Base-by-base conservation (phyloP, 2,888 invertebrate species). In the Zhuqinia jingwanae region DNA sequence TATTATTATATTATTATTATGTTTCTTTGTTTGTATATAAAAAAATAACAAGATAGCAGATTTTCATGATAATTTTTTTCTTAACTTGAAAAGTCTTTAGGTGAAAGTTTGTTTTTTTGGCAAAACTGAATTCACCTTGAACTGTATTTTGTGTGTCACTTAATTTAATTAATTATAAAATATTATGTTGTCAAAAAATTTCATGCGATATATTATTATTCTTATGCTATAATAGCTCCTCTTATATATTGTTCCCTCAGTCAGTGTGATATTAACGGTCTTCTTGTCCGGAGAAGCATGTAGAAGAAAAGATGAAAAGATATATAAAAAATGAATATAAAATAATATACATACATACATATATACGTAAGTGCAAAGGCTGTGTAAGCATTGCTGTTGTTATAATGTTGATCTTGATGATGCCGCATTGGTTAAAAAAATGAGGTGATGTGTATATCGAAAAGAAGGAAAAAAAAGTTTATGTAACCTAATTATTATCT, bases 221-320 rank as follows among this genome's bases (percentile, higher is more conserved):
- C 22, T 68, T 45, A 68, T 45, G 68, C 75, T 63, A 27, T 36
- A n/a, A 65, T 36, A 65, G 58, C 45, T 45, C 25, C 27, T 30
- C 45, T 80, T n/a, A 42, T 80, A 36, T n/a, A 42, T 76, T 68
- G 70, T 42, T 73, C 60, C 81, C 60, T 73, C 58, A 81, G 81
- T 81, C 81, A 81, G 81, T 81, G 81, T 81, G 81, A 81, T 81
- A 79, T 63, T 79, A 79, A 65, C 56, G 47, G 25, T 79, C 79
- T 73, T 80, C 80, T 80, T 56, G 65, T 36, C 13, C 22, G 80
- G 36, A 76, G 73, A 36, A 79, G 36, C 27, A 50, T 27, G 36
- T 56, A 58, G 42, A 42, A 77, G 65, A 53, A 13, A 53, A n/a
- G 78, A 45, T 25, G 58, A 22, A 20, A 56, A 60, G 53, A 17